Base-by-base conservation (phyloP, 2,113 vertebrate genomes). In the Pitta sordida region DNA sequence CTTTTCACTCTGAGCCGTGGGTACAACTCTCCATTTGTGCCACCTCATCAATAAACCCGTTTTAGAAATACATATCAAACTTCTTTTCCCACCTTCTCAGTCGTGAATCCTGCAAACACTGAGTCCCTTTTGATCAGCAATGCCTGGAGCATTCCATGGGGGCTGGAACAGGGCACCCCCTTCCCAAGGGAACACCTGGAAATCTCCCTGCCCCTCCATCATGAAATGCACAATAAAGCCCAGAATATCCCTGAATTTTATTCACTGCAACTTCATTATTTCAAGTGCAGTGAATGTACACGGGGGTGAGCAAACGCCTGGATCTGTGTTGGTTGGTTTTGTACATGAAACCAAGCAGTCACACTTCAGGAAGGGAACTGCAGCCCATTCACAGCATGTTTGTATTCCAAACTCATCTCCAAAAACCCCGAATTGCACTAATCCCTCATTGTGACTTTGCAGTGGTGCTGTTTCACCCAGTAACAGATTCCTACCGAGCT, bases 61-160 rank as follows among this genome's bases (percentile, higher is more conserved):
- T 60, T 37, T 30, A 55, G n/a, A n/a, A n/a, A n/a, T 46, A 39
- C 56, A 34, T 41, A 58, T 41, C 36, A 39, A 39, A 27, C 14
- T 0, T 12, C 23, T 49, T 73, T 52, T 48, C 16, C 10, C 5
- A 52, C 46, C 39, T 34, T 59, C 59, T 81, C 46, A 34, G n/a
- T 30, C 43, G 22, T 27, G 37, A 86, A 19, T 51, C 55, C 70
- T 83, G 78, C 39, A 15, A 82, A 39, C 1, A 1, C 39, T 67
- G n/a, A n/a, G n/a, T 39, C n/a, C 44, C 71, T 29, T 75, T 90
- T 46, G 4, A 24, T 86, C 77, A 63, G 53, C 37, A 70, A 6
- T 0, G 1, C n/a, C 53, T 16, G 75, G 62, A 36, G 30, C 0
- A 2, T 2, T 7, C 5, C 20, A 16, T 3, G 41, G 55, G 55